Evolutionary conservation across 92 coral and sea anemone species (phyloP), one percentile per base, ranked within the genome.

Genomic region (Heliopora coerulea): DNA sequence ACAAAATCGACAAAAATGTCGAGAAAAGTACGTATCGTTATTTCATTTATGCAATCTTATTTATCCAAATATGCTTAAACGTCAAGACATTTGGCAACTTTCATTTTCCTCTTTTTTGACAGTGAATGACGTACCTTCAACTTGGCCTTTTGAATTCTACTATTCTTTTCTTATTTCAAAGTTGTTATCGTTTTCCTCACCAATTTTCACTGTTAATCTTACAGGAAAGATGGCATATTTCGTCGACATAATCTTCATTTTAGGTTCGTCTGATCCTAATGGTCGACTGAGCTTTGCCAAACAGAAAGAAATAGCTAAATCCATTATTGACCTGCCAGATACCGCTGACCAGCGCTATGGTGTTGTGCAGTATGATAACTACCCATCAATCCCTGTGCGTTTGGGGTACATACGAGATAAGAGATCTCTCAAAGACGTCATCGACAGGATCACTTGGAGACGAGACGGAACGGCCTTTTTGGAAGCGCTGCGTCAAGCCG

Each of bases 371-470:
- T 70, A 50, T 27, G 77, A 70, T 17, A 70, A 44, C 33, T 70
- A 70, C 41, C 77, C 77, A 19, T 30, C 77, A 32, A 63, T 70
- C 30, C 77, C 62, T 11, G 63, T 32, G 20, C 77, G 77, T 21
- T 70, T 70, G 63, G 77, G 77, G 15, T 70, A 70, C 49, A 70
- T 70, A n/a, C 48, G 15, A 14, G 77, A 70, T 31, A 70, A 52
- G 50, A 34, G 9, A 21, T 52, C 77, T 33, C 64, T 70, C 21
- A 33, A 54, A 9, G 34, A 33, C 9, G 62, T 25, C 25, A 70
- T 70, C 8, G 77, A 70, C 44, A 50, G 19, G 49, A 70, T 70
- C 62, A 70, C 63, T 3, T 70, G 77, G 77, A 52, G 77, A 54
- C 31, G 77, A 54, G 63, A 70, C 54, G 77, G 49, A 7, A 70